Evolutionary conservation across 2,888 invertebrate genomes (phyloP), one percentile per base, ranked within the genome.

Genomic region (Fragum fragum): DNA sequence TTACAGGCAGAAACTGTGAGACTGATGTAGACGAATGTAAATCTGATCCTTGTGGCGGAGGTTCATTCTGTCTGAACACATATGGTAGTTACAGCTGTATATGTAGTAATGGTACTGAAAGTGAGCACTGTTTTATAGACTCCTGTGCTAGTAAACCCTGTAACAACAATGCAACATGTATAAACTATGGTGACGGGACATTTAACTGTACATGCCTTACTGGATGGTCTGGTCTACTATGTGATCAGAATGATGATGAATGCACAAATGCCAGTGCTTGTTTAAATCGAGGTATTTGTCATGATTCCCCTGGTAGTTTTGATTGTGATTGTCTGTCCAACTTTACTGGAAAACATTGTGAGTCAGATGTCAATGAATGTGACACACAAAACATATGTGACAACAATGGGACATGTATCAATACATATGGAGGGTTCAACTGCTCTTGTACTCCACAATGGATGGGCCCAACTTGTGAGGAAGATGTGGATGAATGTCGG

Each of bases 71-170:
- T 53, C 18, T 83, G 26, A 86, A 86, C 36, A 74, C 86, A 9
- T 81, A 76, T 36, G 86, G 86, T 16, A 96, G 96, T 78, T 98
- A 97, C 95, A 97, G 97, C 94, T 98, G 98, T 95, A 96, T 97
- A 55, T 98, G 98, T 94, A 96, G 96, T 52, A 96, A 97, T 88
- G 98, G 98, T 0, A 97, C 96, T 94, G 96, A 97, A 92, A 98
- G 98, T 36, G 95, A 96, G 85, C 96, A 96, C n/a, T 98, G 98
- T 94, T 96, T 55, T 11, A 29, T 66, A 11, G 79, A 84, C 36
- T 71, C 57, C 26, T 84, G 84, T 68, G n/a, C 28, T 3, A 96
- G 96, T 66, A 95, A 95, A 93, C 97, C 97, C 0, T 98, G 98
- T 94, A 32, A 26, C 1, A 80, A 84, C 52, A 73, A 81, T 63